Evolutionary conservation across 2,888 invertebrate species (phyloP).

Genomic region (Spodoptera picta): DNA sequence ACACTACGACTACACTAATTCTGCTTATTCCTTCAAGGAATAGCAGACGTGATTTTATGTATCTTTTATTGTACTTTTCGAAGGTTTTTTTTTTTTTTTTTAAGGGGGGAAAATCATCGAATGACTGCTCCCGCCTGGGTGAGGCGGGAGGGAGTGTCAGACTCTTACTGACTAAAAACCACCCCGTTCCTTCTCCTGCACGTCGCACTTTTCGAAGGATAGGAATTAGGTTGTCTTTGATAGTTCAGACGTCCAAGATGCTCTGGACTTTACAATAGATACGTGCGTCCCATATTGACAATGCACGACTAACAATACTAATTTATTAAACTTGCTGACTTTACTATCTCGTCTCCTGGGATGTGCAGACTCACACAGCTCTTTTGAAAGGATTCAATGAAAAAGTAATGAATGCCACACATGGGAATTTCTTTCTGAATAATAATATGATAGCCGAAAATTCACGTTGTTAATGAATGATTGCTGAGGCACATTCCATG

Average conservation of each 20-base stretch:
- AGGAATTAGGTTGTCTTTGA: not conserved
- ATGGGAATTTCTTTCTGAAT: slow-evolving; percentile 32
- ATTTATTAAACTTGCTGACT: slow-evolving; percentile 29
- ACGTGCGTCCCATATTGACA: slow-evolving; percentile 1
- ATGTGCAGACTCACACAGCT: slow-evolving; percentile 14
- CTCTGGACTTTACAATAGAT: not conserved
- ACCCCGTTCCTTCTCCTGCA: no score
- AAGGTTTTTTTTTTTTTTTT: no score
- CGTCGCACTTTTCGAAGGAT: not conserved
- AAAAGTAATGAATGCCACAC: slow-evolving; percentile 35
- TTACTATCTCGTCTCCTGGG: slow-evolving; percentile 26
- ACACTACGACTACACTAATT: no score
- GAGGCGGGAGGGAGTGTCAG: no score
- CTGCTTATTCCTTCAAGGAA: no score
- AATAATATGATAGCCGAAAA: slow-evolving; percentile 25
- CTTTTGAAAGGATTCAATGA: slow-evolving; percentile 36
- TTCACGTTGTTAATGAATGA: slow-evolving; percentile 23
- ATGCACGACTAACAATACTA: slow-evolving; percentile 5
- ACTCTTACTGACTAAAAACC: no score
- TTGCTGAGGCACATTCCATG: not conserved
- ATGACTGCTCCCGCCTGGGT: no score
- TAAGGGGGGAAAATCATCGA: no score
- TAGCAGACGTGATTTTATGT: no score
- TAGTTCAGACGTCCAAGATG: no score
- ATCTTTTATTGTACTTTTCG: no score